Evolutionary conservation across 2,888 invertebrate genomes (phyloP), one percentile per base, ranked within the genome.

Genomic region (Pinctada fucata): DNA sequence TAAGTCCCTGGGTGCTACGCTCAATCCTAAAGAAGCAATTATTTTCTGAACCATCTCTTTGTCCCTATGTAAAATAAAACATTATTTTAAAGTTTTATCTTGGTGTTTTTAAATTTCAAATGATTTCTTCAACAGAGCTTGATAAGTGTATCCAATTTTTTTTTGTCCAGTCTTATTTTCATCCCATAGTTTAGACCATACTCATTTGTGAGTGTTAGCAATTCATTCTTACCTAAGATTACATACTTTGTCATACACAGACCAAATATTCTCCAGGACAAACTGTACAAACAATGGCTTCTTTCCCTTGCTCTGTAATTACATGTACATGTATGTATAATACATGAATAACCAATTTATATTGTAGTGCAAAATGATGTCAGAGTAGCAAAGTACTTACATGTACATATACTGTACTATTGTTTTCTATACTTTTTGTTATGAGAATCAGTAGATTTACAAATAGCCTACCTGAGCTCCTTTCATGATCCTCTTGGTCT

Each of bases 241-340:
- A 93, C 95, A 94, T 77, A 98, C 94, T 0, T 95, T 96, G 79
- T 97, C 96, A 92, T 99, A 99, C 50, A 98, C 94, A 84, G 95
- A 94, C 96, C 97, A 97, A 69, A 99, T 94, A 88, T 97, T 98
- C 88, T 98, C 97, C 81, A 99, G 93, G 76, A 98, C 95, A 70
- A 99, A 94, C 92, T 97, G 97, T 52, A 79, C 97, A 93, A 99
- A 99, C 84, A 99, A 93, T 0, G 98, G 97, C 88, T 96, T 97
- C 91, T 98, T 98, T 0, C 96, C 97, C 91, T 97, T 97, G 85
- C 96, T 88, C 91, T 92, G 86, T 75, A 84, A 72, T 64, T n/a
- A 45, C 13, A 52, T 8, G 6, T 8, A 52, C 6, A 52, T 52
- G 58, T 52, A 13, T 10, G 6, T 10, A 13, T 58, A 13, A 58